Conservation (phyloP, 2,113 vertebrate genomes). For the Spheniscus mendiculus region DNA sequence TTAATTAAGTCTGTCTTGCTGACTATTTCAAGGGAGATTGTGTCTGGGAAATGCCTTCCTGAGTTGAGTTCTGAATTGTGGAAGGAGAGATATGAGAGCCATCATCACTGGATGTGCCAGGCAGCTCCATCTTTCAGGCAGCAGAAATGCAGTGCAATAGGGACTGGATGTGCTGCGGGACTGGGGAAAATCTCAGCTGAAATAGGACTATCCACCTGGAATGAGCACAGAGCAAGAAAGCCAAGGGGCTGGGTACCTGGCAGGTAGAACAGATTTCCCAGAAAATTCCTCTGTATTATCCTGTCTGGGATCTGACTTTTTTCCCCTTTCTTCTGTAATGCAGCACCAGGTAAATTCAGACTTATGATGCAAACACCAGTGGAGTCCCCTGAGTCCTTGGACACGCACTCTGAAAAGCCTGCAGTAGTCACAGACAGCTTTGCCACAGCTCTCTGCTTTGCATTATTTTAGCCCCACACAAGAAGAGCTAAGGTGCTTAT, state of each 20-base stretch:
- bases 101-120: not conserved
- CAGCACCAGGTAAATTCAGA: not conserved
- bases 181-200: not conserved
- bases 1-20: constrained; percentile 62
- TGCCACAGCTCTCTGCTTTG: not conserved
- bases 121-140: not conserved
- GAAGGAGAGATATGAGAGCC: not conserved
- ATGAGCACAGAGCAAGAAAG: not conserved
- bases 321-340: not conserved
- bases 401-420: not conserved
- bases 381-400: not conserved
- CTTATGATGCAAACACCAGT: accelerated
- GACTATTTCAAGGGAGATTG: constrained; percentile 30
- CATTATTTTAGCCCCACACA: not conserved
- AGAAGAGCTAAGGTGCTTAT: not conserved
- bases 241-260: not conserved
- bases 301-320: not conserved
- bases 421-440: not conserved
- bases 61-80: not conserved
- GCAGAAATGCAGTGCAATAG: not conserved
- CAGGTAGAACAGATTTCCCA: not conserved
- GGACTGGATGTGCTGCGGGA: not conserved
- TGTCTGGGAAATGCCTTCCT: constrained; percentile 10
- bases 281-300: not conserved
- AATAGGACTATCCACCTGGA: not conserved